Conservation (phyloP, 2,113 vertebrate species). For the Solea solea region DNA sequence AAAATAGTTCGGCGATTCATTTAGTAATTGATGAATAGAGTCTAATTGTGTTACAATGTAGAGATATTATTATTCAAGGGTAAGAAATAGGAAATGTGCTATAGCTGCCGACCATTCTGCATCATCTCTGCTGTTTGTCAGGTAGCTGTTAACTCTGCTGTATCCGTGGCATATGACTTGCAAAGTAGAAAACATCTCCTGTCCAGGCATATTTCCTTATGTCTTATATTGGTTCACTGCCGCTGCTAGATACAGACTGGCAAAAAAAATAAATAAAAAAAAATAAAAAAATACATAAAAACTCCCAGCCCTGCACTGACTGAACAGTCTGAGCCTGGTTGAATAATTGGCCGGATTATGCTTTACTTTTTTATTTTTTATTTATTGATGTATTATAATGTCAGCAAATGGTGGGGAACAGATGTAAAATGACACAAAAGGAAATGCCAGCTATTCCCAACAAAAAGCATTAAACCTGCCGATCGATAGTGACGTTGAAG, state of each 20-base stretch:
- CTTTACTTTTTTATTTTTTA: constrained; percentile 39
- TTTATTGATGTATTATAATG: constrained; percentile 42
- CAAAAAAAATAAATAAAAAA: constrained; percentile 1
- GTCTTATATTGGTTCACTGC: constrained; percentile 6
- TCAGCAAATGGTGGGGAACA: constrained; percentile 49
- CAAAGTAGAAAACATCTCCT: constrained; percentile 17
- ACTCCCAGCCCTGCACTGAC: not conserved
- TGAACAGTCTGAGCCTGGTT: constrained; percentile 22
- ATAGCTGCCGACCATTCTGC: constrained; percentile 20
- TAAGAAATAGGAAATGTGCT: not conserved
- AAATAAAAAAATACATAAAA: too few species aligned
- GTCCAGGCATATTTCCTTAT: not conserved
- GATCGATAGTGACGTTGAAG: constrained; percentile 80
- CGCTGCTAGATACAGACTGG: not conserved
- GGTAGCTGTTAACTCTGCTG: constrained; percentile 23
- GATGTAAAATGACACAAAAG: constrained; percentile 66
- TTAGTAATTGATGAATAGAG: too few species aligned
- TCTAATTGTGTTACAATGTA: too few species aligned
- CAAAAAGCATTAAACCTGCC: constrained; percentile 78
- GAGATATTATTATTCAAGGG: constrained; percentile 2
- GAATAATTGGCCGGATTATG: constrained; percentile 28
- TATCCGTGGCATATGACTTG: constrained; percentile 10
- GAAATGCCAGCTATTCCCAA: constrained; percentile 70
- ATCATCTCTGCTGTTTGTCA: constrained; percentile 7
- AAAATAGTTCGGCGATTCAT: too few species aligned